Conservation (phyloP, 2,797 vertebrate genomes). For the Carcharodon carcharias region DNA sequence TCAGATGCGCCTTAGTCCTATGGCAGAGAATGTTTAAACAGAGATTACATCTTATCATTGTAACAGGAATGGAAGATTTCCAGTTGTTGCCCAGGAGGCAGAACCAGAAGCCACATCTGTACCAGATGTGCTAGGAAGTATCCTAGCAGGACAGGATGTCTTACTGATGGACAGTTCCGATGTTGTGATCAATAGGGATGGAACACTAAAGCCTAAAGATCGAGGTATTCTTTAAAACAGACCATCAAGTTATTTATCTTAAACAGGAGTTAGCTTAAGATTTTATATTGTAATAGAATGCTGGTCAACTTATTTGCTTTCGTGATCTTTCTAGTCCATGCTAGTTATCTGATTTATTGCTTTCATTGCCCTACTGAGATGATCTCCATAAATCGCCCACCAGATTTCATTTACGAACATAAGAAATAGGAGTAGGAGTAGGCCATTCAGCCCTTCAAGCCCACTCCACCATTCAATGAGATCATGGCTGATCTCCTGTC, state of each 20-base stretch:
- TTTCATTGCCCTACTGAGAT: not conserved
- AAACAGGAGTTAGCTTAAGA: not conserved
- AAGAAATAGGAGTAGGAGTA: no score
- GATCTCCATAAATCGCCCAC: not conserved
- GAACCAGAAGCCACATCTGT: slow-evolving; percentile 68
- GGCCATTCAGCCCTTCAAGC: no score
- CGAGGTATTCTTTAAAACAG: slow-evolving; percentile 55
- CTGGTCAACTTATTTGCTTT: not conserved
- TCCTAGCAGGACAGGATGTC: slow-evolving; percentile 83
- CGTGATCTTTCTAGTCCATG: not conserved
- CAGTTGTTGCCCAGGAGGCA: slow-evolving; percentile 48
- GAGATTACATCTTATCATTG: not conserved
- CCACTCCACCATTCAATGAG: no score
- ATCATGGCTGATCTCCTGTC: no score
- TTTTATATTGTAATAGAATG: not conserved
- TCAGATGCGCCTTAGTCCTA: not conserved
- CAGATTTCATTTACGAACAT: not conserved
- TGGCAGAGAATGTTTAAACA: not conserved
- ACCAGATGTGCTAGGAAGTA: slow-evolving; percentile 88
- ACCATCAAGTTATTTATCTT: not conserved
- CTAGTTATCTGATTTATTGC: not conserved
- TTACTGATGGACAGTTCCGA: slow-evolving; percentile 87
- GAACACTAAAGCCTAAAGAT: slow-evolving; percentile 75
- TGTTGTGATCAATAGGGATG: slow-evolving; percentile 86
- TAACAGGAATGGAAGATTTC: slow-evolving; percentile 31